Base-by-base conservation (phyloP, 2,888 invertebrate genomes). In the Aphidoletes aphidimyza region DNA sequence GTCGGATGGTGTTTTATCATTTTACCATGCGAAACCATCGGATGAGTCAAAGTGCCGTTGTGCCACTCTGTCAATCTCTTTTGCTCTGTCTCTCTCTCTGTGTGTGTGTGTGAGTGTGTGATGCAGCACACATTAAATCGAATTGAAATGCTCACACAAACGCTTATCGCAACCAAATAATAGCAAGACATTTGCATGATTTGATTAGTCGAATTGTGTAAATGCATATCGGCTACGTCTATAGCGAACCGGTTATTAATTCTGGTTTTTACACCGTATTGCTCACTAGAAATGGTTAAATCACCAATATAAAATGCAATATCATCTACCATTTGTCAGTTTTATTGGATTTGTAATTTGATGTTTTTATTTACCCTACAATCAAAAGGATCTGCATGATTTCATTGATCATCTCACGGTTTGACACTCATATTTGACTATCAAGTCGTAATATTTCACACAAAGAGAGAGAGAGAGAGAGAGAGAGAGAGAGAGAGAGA, bases 101-200 rank as follows among this genome's bases (percentile, higher is more conserved):
- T 34, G 34, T 17, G 78, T 36, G 19, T 47, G 47, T 47, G 17
- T 14, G 17, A 17, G 36, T 78, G 8, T 36, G 36, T 36, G 26
- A 59, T 22, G 17, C 78, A 36, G 36, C 19, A 54, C 22, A n/a
- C 69, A 69, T 69, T 59, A 59, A 59, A 59, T 26, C 36, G 36
- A n/a, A 36, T 78, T 37, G 37, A 81, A 81, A 37, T n/a, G 37
- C n/a, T 78, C 34, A 34, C 1, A 9, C 5, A n/a, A 78, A 22
- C 26, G 81, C 81, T 37, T 81, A 81, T 37, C 37, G 37, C 69
- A 37, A 81, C n/a, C 3, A 36, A 81, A 78, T 36, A 78, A 78
- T 19, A 78, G 11, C 78, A 78, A 78, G 36, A 78, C 26, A 81
- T 81, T 81, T 81, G 81, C 81, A 81, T 81, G 19, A 81, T 81